Conservation (phyloP, 2,797 vertebrate species). For the Rhincodon typus region DNA sequence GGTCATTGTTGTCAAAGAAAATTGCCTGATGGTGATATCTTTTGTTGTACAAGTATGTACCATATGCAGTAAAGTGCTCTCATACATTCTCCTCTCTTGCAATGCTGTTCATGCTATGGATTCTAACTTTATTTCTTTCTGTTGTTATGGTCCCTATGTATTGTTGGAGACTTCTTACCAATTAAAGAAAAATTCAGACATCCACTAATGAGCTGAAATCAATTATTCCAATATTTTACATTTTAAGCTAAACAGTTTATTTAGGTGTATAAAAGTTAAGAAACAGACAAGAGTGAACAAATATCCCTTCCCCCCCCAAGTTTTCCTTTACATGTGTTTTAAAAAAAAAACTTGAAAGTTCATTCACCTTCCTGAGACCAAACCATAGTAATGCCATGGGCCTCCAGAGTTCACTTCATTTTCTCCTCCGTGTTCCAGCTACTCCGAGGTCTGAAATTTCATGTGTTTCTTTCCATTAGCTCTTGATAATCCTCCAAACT, state of each 20-base stretch:
- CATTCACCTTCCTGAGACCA: too few relatives aligned
- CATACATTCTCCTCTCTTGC: not conserved
- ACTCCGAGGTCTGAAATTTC: too few relatives aligned
- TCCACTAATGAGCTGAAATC: not conserved
- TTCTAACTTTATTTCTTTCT: not conserved
- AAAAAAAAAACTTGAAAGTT: too few relatives aligned
- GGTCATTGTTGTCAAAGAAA: not conserved
- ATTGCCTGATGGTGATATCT: not conserved
- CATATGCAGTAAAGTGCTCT: not conserved
- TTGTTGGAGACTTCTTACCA: not conserved
- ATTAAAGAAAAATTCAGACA: not conserved
- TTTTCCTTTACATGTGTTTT: too few relatives aligned
- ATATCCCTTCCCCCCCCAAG: not conserved
- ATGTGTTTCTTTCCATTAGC: too few relatives aligned
- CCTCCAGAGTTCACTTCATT: too few relatives aligned
- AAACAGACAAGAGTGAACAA: too few relatives aligned
- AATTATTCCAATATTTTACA: too few relatives aligned
- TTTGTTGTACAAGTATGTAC: not conserved
- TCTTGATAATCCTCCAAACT: too few relatives aligned
- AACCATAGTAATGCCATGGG: too few relatives aligned
- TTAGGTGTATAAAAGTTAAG: not conserved
- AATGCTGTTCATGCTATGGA: not conserved
- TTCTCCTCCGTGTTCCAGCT: too few relatives aligned
- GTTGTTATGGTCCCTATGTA: not conserved
- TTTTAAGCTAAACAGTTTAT: not conserved